Base-by-base conservation (phyloP, 2,113 vertebrate genomes). In the Nanger granti region DNA sequence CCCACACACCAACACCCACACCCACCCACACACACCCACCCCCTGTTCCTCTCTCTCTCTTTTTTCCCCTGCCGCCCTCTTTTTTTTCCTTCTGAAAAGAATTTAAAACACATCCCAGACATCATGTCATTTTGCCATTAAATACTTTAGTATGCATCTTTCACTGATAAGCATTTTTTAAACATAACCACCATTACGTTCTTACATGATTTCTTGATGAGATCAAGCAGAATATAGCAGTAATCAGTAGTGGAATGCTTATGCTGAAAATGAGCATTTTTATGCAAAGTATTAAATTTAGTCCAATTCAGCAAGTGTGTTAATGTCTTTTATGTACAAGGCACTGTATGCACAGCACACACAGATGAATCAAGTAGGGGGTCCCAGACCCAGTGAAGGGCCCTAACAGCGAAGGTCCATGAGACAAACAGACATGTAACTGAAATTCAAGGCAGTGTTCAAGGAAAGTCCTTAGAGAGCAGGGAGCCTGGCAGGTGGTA, bases 181-280 rank as follows among this genome's bases (percentile, higher is more conserved):
- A 93, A 80, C 87, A 49, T 83, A 95, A 80, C 93, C 66, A 52
- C 85, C 92, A 93, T 85, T 85, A 57, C 95, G 11, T 90, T 95
- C 94, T 94, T 97, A 26, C 97, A 94, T 95, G 97, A 97, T 97
- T 97, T 96, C 96, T 95, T 98, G 97, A 98, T 98, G 97, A 98
- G 88, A 97, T 97, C 92, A 79, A 90, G 82, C 92, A 97, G 94
- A 95, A 97, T 95, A 73, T 79, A 92, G 93, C 8, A 5, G 92
- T 98, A 96, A 98, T 98, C 97, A 96, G 96, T 55, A 82, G 69
- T 97, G 95, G 69, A 87, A 93, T 84, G 94, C 95, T 73, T 94
- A 66, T 92, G 83, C 82, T 96, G 28, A 79, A 97, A 92, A 88
- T 69, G 89, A 97, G 84, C 96, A 91, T 98, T 97, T 97, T 96